Evolutionary conservation across 2,113 vertebrate genomes (phyloP), one percentile per base, ranked within the genome.

Genomic region (Cynoglossus semilaevis): DNA sequence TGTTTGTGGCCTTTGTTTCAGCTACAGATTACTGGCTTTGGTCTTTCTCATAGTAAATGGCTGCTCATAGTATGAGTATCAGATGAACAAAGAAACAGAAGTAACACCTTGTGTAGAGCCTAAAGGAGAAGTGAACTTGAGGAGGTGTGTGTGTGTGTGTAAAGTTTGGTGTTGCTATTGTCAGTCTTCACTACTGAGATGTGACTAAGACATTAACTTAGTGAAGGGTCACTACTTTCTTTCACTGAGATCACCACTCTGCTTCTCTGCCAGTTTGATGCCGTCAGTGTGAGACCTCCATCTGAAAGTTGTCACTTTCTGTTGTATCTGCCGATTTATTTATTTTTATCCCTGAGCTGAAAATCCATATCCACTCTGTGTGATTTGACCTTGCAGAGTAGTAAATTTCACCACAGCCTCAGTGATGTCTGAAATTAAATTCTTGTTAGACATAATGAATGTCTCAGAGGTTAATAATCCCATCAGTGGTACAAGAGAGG

Each of bases 41-140:
- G n/a, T n/a, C n/a, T n/a, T n/a, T n/a, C n/a, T 29, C 22, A 29
- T 29, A 29, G 22, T 29, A 6, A 29, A 29, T 4, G 2, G 22
- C 22, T 29, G 22, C 22, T 29, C 22, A 29, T 29, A 29, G n/a
- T 29, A 6, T 29, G 54, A 18, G 3, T 1, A 38, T 4, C 13
- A 38, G 37, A 18, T 50, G 57, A 29, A 15, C 37, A 48, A 41
- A 45, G 78, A 85, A 81, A 77, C 69, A 81, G 84, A 88, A 88
- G 84, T 77, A 63, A 51, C 56, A 14, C 45, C 11, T 17, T 42
- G 2, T 15, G 48, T 16, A 16, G n/a, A 11, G 15, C n/a, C 3
- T 1, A 63, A 81, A 75, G 51, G 74, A 77, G 79, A 86, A 86
- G 84, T 78, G 50, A 52, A 38, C 49, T 49, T 15, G 44, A 19